These are phyloP conservation scores for Odocoileus virginianus DNA, from an alignment of 2,113 vertebrate genomes.

Conservation along the genomic window DNA sequence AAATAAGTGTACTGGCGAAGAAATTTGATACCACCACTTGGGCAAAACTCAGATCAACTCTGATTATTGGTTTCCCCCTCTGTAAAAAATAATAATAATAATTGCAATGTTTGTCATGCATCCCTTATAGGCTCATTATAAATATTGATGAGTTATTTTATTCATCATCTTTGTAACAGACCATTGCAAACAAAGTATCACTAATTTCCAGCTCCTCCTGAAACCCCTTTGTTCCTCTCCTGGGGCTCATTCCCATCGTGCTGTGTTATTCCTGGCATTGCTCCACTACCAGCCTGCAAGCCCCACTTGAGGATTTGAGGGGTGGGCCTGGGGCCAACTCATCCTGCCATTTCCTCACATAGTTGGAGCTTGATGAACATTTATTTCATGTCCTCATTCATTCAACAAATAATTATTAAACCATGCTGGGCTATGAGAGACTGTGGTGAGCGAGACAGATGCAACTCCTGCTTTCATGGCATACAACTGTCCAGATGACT, in stretches of 20 bases:
- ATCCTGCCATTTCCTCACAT: neutral
- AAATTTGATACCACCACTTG: neutral
- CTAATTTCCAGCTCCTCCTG: fast-evolving
- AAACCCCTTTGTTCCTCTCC: neutral
- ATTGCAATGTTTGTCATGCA: no score
- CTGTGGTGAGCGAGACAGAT: fast-evolving
- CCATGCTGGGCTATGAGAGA: neutral
- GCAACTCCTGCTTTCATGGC: neutral
- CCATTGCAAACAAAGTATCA: neutral
- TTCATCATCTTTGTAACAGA: neutral
- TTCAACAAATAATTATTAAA: neutral
- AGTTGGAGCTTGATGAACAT: no score
- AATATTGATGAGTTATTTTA: neutral
- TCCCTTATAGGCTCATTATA: fast-evolving
- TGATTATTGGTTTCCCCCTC: neutral
- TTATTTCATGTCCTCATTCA: neutral
- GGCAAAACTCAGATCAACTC: neutral
- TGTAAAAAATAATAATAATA: neutral
- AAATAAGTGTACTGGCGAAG: neutral
- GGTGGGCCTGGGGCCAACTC: neutral
- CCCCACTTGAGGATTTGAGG: neutral
- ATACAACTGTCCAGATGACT: neutral
- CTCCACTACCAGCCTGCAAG: neutral
- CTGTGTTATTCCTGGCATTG: fast-evolving
- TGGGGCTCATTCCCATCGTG: fast-evolving